phyloP scores from a whole-genome alignment of 2,888 invertebrate species.

The Macrosoma leucophasiata region DNA sequence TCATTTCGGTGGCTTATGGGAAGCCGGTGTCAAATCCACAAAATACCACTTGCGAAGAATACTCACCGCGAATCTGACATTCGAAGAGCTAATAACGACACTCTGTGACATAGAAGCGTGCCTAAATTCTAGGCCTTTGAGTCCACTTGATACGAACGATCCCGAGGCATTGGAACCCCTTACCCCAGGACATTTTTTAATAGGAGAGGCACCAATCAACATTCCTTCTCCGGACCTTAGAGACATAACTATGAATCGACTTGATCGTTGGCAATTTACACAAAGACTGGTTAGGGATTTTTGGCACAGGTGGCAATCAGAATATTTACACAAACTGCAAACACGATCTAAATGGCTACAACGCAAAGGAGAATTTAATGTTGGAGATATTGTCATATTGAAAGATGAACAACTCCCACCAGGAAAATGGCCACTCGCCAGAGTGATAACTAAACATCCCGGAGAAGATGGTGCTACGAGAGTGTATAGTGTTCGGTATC shows the following conservation, averaged over 20 bases:
- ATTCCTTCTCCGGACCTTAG: too few species aligned
- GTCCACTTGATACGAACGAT: slow-evolving; percentile 1
- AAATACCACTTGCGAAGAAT: slow-evolving; percentile 13
- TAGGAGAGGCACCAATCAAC: not conserved
- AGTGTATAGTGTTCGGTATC: slow-evolving; percentile 22
- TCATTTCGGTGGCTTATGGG: slow-evolving; percentile 8
- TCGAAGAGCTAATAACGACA: slow-evolving; percentile 7
- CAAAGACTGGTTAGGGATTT: slow-evolving; percentile 21
- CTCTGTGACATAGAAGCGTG: slow-evolving; percentile 9
- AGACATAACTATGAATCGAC: slow-evolving; percentile 4
- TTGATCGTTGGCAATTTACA: slow-evolving; percentile 21
- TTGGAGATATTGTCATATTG: slow-evolving; percentile 24
- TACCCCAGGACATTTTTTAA: slow-evolving; percentile 6
- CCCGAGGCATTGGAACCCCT: slow-evolving; percentile 4
- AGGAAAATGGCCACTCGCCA: slow-evolving; percentile 23
- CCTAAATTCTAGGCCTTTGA: slow-evolving; percentile 8
- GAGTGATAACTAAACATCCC: slow-evolving; percentile 19
- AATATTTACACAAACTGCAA: slow-evolving; percentile 23
- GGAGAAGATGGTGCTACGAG: slow-evolving; percentile 22
- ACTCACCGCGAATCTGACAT: slow-evolving; percentile 3
- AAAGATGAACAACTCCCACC: slow-evolving; percentile 22
- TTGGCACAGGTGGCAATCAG: slow-evolving; percentile 25
- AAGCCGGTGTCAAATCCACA: slow-evolving; percentile 3
- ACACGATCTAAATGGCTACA: slow-evolving; percentile 21
- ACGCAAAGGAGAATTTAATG: slow-evolving; percentile 8